Evolutionary conservation across 2,888 invertebrate species (phyloP).

Genomic region (Rhimphoctona megacephalus): DNA sequence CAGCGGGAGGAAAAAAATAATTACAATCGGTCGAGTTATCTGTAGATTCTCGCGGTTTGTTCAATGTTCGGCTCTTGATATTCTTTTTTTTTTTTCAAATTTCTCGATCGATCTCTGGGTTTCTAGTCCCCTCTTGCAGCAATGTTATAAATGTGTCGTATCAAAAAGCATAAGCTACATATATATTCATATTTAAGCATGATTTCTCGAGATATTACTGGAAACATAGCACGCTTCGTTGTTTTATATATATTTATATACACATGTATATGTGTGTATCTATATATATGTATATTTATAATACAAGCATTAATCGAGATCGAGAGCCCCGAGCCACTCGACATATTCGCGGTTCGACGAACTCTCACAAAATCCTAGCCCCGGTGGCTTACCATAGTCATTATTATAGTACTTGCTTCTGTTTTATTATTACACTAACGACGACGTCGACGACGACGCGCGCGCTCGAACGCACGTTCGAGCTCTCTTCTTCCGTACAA

Average conservation of each 20-base stretch:
- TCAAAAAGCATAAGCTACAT: conserved; percentile 49
- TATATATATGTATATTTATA: conserved; percentile 26
- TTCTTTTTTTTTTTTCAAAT: conserved; percentile 60
- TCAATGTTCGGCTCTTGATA: conserved; percentile 46
- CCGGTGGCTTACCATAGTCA: conserved; percentile 71
- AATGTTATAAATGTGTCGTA: conserved; percentile 49
- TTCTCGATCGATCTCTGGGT: conserved; percentile 52
- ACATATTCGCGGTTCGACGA: conserved; percentile 81
- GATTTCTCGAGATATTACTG: conserved; percentile 38
- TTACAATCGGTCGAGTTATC: conserved; percentile 79
- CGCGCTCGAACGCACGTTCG: conserved; percentile 56
- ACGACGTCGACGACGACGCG: conserved; percentile 68
- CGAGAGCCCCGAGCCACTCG: conserved; percentile 75
- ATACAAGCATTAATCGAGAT: conserved; percentile 54
- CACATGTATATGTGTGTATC: not conserved
- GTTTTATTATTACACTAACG: conserved; percentile 81
- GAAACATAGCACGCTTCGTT: conserved; percentile 31
- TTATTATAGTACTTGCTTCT: conserved; percentile 78
- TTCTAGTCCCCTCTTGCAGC: conserved; percentile 55
- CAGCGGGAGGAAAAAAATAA: conserved; percentile 80
- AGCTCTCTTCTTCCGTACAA: conserved; percentile 53
- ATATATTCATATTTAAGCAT: conserved; percentile 31
- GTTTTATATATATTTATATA: conserved; percentile 10
- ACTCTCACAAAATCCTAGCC: conserved; percentile 82
- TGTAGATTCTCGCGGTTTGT: conserved; percentile 59